These are phyloP conservation scores for Melanophora roralis DNA, from an alignment of 2,888 invertebrate species.

Conservation along the genomic window DNA sequence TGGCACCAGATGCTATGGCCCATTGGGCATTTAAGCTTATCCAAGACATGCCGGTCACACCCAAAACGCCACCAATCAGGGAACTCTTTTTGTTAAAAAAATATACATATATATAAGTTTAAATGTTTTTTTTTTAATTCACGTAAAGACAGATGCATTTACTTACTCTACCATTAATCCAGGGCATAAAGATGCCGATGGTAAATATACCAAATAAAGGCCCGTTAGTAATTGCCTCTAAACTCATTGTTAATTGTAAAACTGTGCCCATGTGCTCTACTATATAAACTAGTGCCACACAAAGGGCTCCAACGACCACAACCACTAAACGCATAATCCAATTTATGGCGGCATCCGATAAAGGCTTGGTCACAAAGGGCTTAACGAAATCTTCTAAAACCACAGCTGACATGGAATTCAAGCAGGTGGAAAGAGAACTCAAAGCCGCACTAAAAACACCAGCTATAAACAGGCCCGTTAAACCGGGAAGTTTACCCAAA, in stretches of 20 bases:
- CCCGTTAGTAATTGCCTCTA: constrained; percentile 84
- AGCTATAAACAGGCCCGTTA: constrained; percentile 92
- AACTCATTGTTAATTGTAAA: constrained; percentile 82
- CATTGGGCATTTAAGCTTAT: constrained; percentile 82
- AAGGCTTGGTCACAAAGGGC: constrained; percentile 79
- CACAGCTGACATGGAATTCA: constrained; percentile 88
- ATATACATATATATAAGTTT: background rate
- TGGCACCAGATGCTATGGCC: constrained; percentile 81
- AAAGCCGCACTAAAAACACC: constrained; percentile 94
- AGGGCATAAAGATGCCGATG: constrained; percentile 84
- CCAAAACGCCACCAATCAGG: constrained; percentile 80
- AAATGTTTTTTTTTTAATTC: background rate
- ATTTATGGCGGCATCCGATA: constrained; percentile 79
- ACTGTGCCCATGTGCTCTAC: constrained; percentile 88
- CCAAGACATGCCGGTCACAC: constrained; percentile 80
- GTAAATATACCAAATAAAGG: constrained; percentile 83
- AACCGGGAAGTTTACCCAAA: constrained; percentile 85
- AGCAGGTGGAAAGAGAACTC: constrained; percentile 86
- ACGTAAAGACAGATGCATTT: background rate
- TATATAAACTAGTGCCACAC: constrained; percentile 83
- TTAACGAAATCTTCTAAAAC: constrained; percentile 85
- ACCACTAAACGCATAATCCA: constrained; percentile 85
- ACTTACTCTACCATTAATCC: constrained; percentile 81
- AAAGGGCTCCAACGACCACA: constrained; percentile 82
- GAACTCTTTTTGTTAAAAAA: constrained; percentile 80